phyloP scores from a whole-genome alignment of 2,113 vertebrate species.

The Rhadina sibilatrix region DNA sequence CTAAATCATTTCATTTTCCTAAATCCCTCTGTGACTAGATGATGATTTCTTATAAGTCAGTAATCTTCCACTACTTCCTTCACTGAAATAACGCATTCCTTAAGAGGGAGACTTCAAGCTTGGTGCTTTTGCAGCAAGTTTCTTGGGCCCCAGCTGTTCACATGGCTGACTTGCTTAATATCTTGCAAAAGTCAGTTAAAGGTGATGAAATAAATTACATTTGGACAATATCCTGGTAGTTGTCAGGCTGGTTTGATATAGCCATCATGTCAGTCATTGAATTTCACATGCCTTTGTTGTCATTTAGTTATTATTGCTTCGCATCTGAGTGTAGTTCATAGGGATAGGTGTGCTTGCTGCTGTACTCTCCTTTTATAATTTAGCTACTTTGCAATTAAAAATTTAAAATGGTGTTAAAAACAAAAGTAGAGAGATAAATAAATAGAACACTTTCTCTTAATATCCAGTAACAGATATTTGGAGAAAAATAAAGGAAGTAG shows the following conservation, averaged over 20 bases:
- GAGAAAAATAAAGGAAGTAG: conserved; percentile 4
- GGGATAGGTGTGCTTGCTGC: not conserved
- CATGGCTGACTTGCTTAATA: not conserved
- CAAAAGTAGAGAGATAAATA: not conserved
- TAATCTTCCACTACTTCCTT: not conserved
- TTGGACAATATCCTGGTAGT: not conserved
- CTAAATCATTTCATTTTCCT: conserved; percentile 13
- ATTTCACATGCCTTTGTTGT: not conserved
- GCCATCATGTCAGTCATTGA: not conserved
- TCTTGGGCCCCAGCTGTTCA: not conserved
- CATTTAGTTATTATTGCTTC: not conserved
- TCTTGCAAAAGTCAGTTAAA: not conserved
- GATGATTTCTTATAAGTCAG: not conserved
- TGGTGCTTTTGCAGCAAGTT: not conserved
- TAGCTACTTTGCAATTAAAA: not conserved
- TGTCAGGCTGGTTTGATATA: not conserved
- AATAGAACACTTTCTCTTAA: not conserved
- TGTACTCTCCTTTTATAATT: not conserved
- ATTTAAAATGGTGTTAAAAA: not conserved
- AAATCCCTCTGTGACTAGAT: not conserved
- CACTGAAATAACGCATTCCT: not conserved
- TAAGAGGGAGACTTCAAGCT: not conserved
- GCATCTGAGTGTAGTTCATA: not conserved
- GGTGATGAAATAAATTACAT: not conserved
- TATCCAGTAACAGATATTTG: not conserved